Percentiles rank a stretch among this genome's conserved stretches.
phyloP scores from a whole-genome alignment of 2,113 vertebrate species.

The Gallinago jamesoni region DNA sequence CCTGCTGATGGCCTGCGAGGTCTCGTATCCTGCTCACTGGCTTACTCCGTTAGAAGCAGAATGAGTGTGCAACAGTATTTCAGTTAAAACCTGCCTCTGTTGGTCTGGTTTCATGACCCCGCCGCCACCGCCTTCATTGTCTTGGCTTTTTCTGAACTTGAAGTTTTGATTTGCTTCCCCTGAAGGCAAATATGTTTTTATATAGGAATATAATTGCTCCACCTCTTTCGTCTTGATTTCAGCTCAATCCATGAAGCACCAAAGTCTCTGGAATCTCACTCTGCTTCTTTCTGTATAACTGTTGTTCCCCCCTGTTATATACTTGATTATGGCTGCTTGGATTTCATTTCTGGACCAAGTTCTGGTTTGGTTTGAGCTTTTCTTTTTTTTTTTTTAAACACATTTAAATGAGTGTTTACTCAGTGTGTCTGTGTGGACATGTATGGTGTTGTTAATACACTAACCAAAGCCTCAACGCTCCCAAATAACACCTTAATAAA shows the following conservation, averaged over 20 bases:
- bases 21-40: background rate
- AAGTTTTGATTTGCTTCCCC: background rate
- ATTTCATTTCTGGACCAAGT: constrained; percentile 70
- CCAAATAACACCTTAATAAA: background rate
- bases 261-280: background rate
- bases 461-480: constrained; percentile 42
- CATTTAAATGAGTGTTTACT: constrained; percentile 46
- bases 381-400: background rate
- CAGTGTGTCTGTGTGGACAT: constrained; percentile 9
- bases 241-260: background rate
- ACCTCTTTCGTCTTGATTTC: background rate
- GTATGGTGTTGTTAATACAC: constrained; percentile 43
- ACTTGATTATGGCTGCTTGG: constrained; percentile 48
- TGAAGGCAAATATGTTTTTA: background rate
- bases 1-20: background rate
- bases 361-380: constrained; percentile 33
- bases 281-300: background rate
- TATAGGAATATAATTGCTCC: background rate
- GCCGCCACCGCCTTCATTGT: background rate
- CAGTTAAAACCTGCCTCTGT: background rate
- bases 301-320: background rate
- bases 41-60: constrained; percentile 18
- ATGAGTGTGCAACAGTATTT: background rate
- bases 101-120: background rate
- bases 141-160: constrained; percentile 1